Evolutionary conservation across 1,140 invertebrate species (phyloP), one percentile per base, ranked within the genome.

Genomic region (Adelges cooleyi): DNA sequence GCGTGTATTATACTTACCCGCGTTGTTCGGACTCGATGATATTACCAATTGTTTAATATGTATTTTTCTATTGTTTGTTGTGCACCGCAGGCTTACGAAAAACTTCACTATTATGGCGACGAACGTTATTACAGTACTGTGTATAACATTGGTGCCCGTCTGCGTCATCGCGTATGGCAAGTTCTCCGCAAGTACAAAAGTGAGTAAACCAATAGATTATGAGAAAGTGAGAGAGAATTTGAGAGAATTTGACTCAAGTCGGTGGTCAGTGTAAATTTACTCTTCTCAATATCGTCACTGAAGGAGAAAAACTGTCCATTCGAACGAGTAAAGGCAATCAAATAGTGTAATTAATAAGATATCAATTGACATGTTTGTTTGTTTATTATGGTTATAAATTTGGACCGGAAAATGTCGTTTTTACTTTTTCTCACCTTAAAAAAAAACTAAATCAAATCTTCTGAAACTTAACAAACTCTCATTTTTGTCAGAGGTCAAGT

Each of bases 61-160:
- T 11, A 33, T 33, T 33, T 33, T 33, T 42, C 3, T 17, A 17
- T 46, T 62, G 27, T 20, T 46, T 44, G 10, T 22, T 33, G 2
- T 36, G 2, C 25, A 17, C 29, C 44, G n/a, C 56, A 62, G 56
- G 40, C 40, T 29, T 62, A 62, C 25, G 56, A 62, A 15, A 62
- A 62, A 33, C 25, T 62, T 25, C 56, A 62, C 20, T 25, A 44
- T 62, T 62, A 62, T 62, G 56, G 56, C 56, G 25, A 62, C 17
- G n/a, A 44, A 48, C 56, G 42, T 18, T 62, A 48, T 62, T 42
- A 33, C n/a, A n/a, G n/a, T 62, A 8, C 42, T 62, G 15, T 62
- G 23, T 25, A 46, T 48, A 27, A 42, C 25, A 40, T 46, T 62
- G 56, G 56, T 20, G 13, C 56, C 56, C 40, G 40, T n/a, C 2